phyloP scores from a whole-genome alignment of 2,113 vertebrate genomes.

The Carassius gibelio region DNA sequence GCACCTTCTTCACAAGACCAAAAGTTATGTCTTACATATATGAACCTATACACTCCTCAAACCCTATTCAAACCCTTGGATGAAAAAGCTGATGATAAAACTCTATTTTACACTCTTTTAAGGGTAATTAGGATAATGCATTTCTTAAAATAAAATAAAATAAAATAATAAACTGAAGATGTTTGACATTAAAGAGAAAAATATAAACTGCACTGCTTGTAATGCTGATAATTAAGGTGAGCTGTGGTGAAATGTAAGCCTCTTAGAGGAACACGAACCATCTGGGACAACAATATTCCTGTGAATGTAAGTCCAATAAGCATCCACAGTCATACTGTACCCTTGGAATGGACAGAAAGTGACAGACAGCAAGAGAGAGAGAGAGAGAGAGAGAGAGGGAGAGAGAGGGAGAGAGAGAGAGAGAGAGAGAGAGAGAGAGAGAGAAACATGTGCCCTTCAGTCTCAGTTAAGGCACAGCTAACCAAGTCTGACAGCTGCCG shows the following conservation, averaged over 20 bases:
- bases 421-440: constrained; percentile 46
- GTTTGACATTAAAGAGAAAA: neutral
- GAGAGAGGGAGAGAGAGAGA: constrained; percentile 4
- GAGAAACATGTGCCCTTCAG: constrained; percentile 71
- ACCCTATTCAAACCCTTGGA: constrained; percentile 41
- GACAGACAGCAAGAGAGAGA: constrained; percentile 54
- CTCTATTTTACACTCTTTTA: neutral
- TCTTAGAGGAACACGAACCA: constrained; percentile 73
- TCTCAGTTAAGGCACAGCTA: constrained; percentile 73
- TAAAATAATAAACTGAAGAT: neutral
- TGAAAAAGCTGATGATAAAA: constrained; percentile 23
- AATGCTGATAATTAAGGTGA: constrained; percentile 72
- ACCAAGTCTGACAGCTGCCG: constrained; percentile 78
- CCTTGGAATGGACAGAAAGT: constrained; percentile 58
- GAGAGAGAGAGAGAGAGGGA: constrained; percentile 46
- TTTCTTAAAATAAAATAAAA: neutral
- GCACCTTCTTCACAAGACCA: constrained; percentile 65
- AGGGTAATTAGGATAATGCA: neutral
- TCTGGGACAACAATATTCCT: constrained; percentile 66
- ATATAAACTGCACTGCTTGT: neutral
- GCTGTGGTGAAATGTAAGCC: constrained; percentile 74
- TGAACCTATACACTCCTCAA: constrained; percentile 52
- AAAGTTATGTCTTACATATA: constrained; percentile 66
- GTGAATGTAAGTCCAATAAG: constrained; percentile 41
- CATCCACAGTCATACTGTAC: constrained; percentile 48